Evolutionary conservation across 2,113 vertebrate genomes (phyloP).

Genomic region (Maccullochella peelii): DNA sequence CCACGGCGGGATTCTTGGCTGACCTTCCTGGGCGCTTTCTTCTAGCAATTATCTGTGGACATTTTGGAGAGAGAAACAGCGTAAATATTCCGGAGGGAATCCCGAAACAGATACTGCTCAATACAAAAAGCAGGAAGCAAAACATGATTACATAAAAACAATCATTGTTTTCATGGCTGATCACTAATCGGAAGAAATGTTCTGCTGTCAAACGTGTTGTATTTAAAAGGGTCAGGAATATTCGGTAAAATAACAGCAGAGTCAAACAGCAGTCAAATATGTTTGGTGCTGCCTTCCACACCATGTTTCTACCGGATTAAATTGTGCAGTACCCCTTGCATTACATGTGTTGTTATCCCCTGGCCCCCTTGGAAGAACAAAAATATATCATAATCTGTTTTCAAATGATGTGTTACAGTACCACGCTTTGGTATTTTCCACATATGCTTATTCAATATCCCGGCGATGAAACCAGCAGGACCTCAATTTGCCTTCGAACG

Average conservation of each 20-base stretch:
- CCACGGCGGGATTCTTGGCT: conserved; percentile 73
- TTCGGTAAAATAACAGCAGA: background rate
- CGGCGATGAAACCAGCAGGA: conserved; percentile 64
- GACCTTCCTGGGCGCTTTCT: conserved; percentile 77
- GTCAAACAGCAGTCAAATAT: conserved; percentile 25
- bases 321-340: conserved; percentile 1
- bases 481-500: conserved; percentile 67
- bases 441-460: conserved; percentile 67
- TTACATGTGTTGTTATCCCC: conserved; percentile 9
- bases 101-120: conserved; percentile 29
- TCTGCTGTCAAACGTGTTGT: conserved; percentile 1
- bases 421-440: conserved; percentile 49
- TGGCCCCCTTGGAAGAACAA: conserved; percentile 24
- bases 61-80: conserved; percentile 35
- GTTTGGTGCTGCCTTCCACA: background rate
- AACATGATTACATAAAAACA: background rate
- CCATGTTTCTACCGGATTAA: conserved; percentile 43
- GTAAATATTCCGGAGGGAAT: conserved; percentile 71
- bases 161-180: background rate
- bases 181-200: background rate
- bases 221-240: background rate
- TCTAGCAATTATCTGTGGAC: conserved; percentile 79
- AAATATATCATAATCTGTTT: conserved; percentile 57
- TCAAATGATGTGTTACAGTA: conserved; percentile 42
- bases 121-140: conserved; percentile 1